These are phyloP conservation scores for Macrophya alboannulata DNA, from an alignment of 2,888 invertebrate species.

Conservation along the genomic window DNA sequence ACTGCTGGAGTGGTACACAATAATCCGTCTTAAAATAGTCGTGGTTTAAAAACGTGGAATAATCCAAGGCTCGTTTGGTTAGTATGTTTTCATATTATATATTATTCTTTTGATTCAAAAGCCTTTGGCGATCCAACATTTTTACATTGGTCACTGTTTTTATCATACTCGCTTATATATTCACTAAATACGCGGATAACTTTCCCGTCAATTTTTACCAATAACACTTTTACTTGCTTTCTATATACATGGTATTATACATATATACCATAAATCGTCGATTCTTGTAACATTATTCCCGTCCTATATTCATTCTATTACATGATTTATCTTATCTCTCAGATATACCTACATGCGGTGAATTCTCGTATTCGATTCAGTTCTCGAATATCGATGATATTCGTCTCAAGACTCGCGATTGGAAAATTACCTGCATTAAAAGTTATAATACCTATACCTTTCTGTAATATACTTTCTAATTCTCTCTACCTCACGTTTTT, in stretches of 20 bases:
- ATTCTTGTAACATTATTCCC: background rate
- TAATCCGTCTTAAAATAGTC: slow-evolving; percentile 13
- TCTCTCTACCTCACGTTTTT: background rate
- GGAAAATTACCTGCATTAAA: background rate
- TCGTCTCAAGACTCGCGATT: background rate
- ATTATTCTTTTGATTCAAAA: background rate
- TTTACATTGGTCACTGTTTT: background rate
- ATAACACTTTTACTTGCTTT: background rate
- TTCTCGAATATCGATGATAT: background rate
- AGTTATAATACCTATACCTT: background rate
- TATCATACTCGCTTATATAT: too few species aligned
- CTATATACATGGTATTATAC: background rate
- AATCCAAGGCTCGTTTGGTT: slow-evolving; percentile 21
- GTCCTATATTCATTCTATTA: background rate
- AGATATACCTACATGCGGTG: background rate
- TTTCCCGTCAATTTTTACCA: slow-evolving; percentile 14
- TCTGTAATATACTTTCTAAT: slow-evolving; percentile 5
- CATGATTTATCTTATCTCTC: background rate
- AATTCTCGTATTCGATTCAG: background rate
- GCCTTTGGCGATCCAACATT: background rate
- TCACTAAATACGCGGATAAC: background rate
- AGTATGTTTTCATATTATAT: background rate
- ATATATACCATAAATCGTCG: background rate
- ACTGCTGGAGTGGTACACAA: background rate
- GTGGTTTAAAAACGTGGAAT: slow-evolving; percentile 42